Base-by-base conservation (phyloP, 2,797 vertebrate genomes). In the Channallabes apus region DNA sequence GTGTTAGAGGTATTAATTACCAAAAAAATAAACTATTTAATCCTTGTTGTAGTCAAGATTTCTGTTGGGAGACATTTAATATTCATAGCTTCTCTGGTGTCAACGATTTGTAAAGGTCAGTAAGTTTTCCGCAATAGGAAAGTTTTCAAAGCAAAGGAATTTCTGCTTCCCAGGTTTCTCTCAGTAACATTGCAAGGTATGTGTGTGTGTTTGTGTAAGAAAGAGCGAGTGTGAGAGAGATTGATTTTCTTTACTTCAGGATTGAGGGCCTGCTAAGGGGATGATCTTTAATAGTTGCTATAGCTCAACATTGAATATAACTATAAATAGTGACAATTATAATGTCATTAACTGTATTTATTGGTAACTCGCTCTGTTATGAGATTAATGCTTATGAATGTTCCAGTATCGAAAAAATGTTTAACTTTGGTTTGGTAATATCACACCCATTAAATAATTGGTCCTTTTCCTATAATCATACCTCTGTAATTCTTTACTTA, bases 91-190 rank as follows among this genome's bases (percentile, higher is more conserved):
- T 77, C 27, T 77, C 54, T 2, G 29, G 56, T 59, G 20, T 79
- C 35, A 79, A n/a, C 35, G 0, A 22, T 77, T 76, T 77, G 32
- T n/a, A 62, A 79, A 41, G 76, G 32, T 78, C 32, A 78, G 15
- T 38, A n/a, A 17, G 22, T 62, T 79, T 17, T 61, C 58, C 14
- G 0, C 29, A 20, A 38, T 27, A n/a, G 11, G 20, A 38, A 79
- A 61, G 58, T n/a, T 58, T 78, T 78, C 58, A 38, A 4, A 17
- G 32, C 51, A 12, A 18, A 32, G 51, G 54, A 22, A 8, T 77
- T 76, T 35, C 27, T 77, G 18, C 75, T 59, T 22, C 59, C 75
- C 0, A 20, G 75, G 46, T 51, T 51, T 77, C 35, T 77, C 56
- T 59, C 9, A 2, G 29, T 77, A 59, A 24, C 18, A 29, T 77